phyloP scores from a whole-genome alignment of 2,113 vertebrate genomes.

The Lichenostomus cassidix region DNA sequence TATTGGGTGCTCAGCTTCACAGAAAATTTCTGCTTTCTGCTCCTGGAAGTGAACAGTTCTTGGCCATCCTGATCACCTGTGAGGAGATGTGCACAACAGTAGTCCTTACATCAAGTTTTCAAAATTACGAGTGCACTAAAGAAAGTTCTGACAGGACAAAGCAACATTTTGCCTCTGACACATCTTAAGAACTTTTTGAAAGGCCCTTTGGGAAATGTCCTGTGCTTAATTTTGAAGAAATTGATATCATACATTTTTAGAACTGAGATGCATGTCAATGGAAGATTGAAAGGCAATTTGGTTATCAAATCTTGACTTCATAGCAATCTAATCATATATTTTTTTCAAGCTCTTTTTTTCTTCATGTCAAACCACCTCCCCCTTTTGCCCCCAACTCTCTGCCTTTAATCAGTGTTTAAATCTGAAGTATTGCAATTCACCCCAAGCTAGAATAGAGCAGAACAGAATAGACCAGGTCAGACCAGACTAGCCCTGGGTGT shows the following conservation, averaged over 20 bases:
- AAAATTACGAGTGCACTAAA: not conserved
- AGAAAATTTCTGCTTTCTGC: not conserved
- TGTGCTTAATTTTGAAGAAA: not conserved
- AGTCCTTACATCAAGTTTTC: not conserved
- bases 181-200: not conserved
- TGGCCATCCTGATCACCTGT: not conserved
- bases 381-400: rapidly evolving
- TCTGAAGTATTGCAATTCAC: not conserved
- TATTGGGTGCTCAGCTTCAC: not conserved
- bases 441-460: not conserved
- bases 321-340: not conserved
- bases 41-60: not conserved
- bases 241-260: not conserved
- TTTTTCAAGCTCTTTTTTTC: not conserved
- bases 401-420: not conserved
- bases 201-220: not conserved
- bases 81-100: not conserved
- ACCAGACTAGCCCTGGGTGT: not conserved
- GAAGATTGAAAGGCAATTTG: not conserved
- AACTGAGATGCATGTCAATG: not conserved
- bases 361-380: not conserved
- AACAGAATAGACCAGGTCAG: not conserved
- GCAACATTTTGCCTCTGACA: not conserved
- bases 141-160: not conserved
- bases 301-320: not conserved